Conservation (phyloP, 2,113 vertebrate genomes). For the Onychorhynchus coronatus region DNA sequence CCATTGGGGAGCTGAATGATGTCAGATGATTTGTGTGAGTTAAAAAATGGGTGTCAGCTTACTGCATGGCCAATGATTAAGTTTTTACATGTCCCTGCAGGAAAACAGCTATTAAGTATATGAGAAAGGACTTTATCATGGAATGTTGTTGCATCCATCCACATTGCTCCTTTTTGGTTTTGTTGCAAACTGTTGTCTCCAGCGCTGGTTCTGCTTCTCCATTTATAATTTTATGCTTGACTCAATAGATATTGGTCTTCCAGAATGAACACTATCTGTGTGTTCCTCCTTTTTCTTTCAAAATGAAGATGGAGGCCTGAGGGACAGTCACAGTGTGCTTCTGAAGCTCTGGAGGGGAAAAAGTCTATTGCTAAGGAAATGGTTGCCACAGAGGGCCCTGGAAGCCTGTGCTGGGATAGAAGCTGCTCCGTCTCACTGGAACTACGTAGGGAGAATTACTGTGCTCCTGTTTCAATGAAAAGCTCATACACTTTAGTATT, state of each 20-base stretch:
- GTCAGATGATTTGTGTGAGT: neutral
- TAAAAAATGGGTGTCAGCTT: constrained; percentile 3
- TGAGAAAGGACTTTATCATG: neutral
- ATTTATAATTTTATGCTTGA: neutral
- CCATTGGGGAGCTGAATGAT: neutral
- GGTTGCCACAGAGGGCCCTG: fast-evolving
- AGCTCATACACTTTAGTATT: neutral
- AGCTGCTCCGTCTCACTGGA: constrained; percentile 8
- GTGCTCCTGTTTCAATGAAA: neutral
- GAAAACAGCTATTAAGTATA: neutral
- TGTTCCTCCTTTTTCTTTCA: neutral
- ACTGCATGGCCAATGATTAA: neutral
- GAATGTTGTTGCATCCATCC: neutral
- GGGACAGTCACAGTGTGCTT: neutral
- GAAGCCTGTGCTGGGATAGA: neutral
- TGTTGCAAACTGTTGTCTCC: neutral
- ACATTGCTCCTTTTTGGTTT: neutral
- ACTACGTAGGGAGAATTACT: neutral
- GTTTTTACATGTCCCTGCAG: neutral
- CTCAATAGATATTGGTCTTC: neutral
- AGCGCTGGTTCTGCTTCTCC: fast-evolving
- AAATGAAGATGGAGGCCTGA: neutral
- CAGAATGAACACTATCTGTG: neutral
- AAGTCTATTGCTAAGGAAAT: neutral
- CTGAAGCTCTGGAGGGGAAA: neutral